These are phyloP conservation scores for Pterostichus niger DNA, from an alignment of 2,888 invertebrate species.

Conservation along the genomic window DNA sequence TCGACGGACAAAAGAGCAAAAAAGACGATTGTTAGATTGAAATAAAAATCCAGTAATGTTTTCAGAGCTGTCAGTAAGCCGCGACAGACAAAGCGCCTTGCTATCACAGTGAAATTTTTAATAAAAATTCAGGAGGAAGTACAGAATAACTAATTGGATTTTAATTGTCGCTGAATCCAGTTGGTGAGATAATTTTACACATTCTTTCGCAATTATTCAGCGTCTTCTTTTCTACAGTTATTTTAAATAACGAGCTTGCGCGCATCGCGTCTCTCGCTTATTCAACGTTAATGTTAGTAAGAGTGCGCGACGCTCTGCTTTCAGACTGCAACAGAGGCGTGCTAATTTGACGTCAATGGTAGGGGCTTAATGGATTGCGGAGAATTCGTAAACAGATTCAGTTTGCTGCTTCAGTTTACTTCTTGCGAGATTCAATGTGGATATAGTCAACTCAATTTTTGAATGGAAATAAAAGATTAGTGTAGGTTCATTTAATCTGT, in stretches of 20 bases:
- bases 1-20: constrained; percentile 7
- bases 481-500: too few relatives aligned
- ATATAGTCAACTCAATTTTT: too few relatives aligned
- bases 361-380: constrained; percentile 35
- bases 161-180: constrained; percentile 55
- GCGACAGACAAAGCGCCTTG: constrained; percentile 8
- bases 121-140: constrained; percentile 55
- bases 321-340: neutral
- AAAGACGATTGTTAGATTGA: constrained; percentile 41
- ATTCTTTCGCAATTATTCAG: constrained; percentile 56
- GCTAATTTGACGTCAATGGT: constrained; percentile 10
- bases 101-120: constrained; percentile 42
- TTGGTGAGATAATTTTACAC: constrained; percentile 56
- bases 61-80: constrained; percentile 34
- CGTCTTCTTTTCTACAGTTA: constrained; percentile 50
- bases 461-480: too few relatives aligned
- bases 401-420: neutral
- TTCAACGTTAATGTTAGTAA: neutral
- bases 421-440: too few relatives aligned
- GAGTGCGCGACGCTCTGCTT: neutral
- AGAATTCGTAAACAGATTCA: constrained; percentile 26
- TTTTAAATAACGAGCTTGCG: constrained; percentile 36
- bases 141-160: constrained; percentile 57
- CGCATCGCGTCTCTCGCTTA: neutral
- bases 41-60: constrained; percentile 49